Percentiles rank a stretch among this genome's conserved stretches.
phyloP scores from a whole-genome alignment of 2,113 vertebrate genomes.

The Apteryx mantelli region DNA sequence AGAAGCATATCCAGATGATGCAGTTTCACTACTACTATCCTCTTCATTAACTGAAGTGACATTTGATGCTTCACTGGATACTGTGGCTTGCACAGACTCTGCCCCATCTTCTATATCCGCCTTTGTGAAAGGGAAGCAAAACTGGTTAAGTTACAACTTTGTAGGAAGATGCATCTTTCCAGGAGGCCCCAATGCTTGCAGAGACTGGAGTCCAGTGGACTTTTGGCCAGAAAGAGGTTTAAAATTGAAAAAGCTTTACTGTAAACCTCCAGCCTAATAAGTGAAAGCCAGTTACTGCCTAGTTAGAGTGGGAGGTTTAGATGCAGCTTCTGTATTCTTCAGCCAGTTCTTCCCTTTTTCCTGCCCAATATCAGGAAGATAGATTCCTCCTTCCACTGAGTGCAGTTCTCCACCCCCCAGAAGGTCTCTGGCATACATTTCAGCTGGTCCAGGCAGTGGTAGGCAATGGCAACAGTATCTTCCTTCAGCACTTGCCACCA shows the following conservation, averaged over 20 bases:
- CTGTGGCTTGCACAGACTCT: slow-evolving; percentile 68
- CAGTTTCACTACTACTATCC: slow-evolving; percentile 81
- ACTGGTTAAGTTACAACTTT: not conserved
- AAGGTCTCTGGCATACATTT: not conserved
- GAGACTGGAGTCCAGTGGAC: not conserved
- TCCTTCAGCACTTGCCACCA: not conserved
- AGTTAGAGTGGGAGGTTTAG: not conserved
- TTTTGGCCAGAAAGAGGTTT: not conserved
- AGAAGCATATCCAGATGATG: slow-evolving; percentile 86
- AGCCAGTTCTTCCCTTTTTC: not conserved
- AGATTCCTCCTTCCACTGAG: not conserved
- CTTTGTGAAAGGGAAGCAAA: slow-evolving; percentile 39
- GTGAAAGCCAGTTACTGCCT: not conserved
- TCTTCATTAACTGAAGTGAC: slow-evolving; percentile 67
- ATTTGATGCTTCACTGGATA: slow-evolving; percentile 57
- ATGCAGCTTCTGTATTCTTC: not conserved
- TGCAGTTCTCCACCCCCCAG: not conserved
- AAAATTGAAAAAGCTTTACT: not conserved
- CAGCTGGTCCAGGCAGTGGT: not conserved
- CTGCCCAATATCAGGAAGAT: not conserved
- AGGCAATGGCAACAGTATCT: not conserved
- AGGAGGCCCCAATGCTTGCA: not conserved
- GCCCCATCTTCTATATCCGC: slow-evolving; percentile 70
- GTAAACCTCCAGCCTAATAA: not conserved
- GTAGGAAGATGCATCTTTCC: not conserved